Conservation (phyloP, 2,888 invertebrate species). For the Beris chalybata region DNA sequence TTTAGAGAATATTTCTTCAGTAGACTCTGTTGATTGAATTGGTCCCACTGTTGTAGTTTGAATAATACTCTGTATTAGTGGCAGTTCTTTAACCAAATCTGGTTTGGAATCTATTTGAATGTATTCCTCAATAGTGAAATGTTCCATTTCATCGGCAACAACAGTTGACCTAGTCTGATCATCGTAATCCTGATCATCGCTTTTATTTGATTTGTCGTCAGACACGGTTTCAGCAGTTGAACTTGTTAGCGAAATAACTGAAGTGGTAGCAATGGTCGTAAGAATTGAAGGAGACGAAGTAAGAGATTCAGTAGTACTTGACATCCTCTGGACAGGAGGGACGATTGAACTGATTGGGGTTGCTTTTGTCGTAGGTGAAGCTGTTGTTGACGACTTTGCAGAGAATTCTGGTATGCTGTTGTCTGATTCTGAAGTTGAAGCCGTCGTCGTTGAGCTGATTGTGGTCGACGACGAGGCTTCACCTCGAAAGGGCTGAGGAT, state of each 20-base stretch:
- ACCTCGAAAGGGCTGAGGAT: slow-evolving; percentile 35
- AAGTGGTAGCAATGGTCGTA: slow-evolving; percentile 6
- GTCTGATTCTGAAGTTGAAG: not conserved
- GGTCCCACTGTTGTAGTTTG: not conserved
- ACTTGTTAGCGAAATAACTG: not conserved
- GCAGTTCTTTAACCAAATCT: slow-evolving; percentile 38
- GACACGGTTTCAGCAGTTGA: not conserved
- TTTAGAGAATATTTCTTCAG: not conserved
- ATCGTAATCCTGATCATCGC: not conserved
- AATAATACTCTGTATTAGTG: slow-evolving; percentile 12
- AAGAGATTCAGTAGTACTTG: slow-evolving; percentile 4
- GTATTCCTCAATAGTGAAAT: slow-evolving; percentile 29
- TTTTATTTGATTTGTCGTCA: not conserved
- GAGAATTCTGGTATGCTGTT: slow-evolving; percentile 10
- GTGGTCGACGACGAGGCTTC: slow-evolving; percentile 31
- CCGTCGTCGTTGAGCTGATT: slow-evolving; percentile 15
- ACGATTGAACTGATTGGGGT: not conserved
- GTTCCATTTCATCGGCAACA: slow-evolving; percentile 30
- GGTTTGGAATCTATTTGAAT: slow-evolving; percentile 31
- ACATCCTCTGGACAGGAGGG: not conserved
- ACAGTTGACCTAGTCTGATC: slow-evolving; percentile 6
- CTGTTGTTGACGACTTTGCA: slow-evolving; percentile 7
- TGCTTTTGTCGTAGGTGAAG: slow-evolving; percentile 2
- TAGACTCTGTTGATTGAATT: not conserved
- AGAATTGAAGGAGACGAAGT: not conserved